Base-by-base conservation (phyloP, 2,113 vertebrate genomes). In the Rhinoptilus africanus region DNA sequence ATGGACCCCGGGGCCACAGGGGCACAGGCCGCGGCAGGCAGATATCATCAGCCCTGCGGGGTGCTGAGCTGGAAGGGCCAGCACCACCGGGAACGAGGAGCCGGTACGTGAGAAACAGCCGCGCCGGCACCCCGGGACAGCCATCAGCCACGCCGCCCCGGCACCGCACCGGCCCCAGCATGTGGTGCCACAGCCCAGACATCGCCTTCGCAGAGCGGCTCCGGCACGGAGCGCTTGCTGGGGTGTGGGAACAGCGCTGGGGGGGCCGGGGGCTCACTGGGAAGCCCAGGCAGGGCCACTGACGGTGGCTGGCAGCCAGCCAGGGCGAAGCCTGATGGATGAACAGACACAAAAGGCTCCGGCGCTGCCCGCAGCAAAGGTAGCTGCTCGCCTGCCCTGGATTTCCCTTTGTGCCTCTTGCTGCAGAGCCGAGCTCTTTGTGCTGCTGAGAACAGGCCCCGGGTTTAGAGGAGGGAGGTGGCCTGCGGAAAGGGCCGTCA, bases 141-240 rank as follows among this genome's bases (percentile, higher is more conserved):
- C 48, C 2, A 0, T 3, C 51, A 41, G 76, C 76, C 5, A 2
- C 32, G 39, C 5, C 45, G 7, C 47, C 83, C 63, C 2, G 4
- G 41, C 4, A 1, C 63, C 3, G 6, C 56, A 21, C 1, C 6
- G 2, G 60, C 4, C 23, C 43, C 1, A 2, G 27, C 12, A 5
- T 3, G 16, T 2, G 62, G 20, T 32, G 28, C 54, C 8, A 0
- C 59, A 85, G 80, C 87, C 92, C 47, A 0, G 34, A 2, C 83
- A 50, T 74, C 18, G 72, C 86, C 89, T 76, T 76, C 1, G 4
- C 22, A 0, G 16, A 20, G n/a, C 1, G 1, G 13, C 23, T 50
- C 18, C 2, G 2, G n/a, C 2, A 0, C 2, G 22, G 13, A 39
- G 30, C 10, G 35, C 19, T 30, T 3, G n/a, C 48, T 0, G 22